Conservation (phyloP, 1,140 invertebrate species). For the Dufourea novaeangliae region DNA sequence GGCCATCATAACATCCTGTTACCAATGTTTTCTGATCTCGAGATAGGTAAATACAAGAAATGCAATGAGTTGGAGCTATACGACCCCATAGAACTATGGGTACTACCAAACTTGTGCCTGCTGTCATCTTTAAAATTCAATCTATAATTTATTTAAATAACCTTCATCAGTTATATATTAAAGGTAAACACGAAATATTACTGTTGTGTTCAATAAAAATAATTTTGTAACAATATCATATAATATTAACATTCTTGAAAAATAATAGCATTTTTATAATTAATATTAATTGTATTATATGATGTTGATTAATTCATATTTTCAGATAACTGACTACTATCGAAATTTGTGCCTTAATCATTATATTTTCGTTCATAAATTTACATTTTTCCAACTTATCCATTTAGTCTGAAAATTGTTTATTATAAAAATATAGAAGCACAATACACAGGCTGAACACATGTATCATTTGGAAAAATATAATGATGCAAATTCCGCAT, state of each 20-base stretch:
- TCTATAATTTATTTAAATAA: conserved; percentile 55
- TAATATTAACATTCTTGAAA: not conserved
- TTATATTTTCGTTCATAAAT: not conserved
- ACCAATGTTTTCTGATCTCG: conserved; percentile 95
- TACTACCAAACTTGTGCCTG: conserved; percentile 94
- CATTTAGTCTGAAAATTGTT: not conserved
- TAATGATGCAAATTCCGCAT: not conserved
- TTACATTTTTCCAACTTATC: not conserved
- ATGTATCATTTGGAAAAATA: conserved; percentile 13
- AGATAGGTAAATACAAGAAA: conserved; percentile 96
- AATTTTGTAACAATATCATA: not conserved
- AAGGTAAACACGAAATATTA: not conserved
- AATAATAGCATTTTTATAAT: not conserved
- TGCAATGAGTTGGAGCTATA: conserved; percentile 96
- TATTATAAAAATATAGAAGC: conserved; percentile 21
- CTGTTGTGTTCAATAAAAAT: not conserved
- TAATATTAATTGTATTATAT: not conserved
- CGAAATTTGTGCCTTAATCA: not conserved
- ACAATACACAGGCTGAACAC: conserved; percentile 6
- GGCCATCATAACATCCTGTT: conserved; percentile 98
- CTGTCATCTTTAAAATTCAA: conserved; percentile 85
- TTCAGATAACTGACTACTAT: not conserved
- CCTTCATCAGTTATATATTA: conserved; percentile 9
- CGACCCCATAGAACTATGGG: conserved; percentile 99
- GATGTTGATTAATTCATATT: not conserved